phyloP scores from a whole-genome alignment of 2,888 invertebrate genomes.

The Hedya salicella region DNA sequence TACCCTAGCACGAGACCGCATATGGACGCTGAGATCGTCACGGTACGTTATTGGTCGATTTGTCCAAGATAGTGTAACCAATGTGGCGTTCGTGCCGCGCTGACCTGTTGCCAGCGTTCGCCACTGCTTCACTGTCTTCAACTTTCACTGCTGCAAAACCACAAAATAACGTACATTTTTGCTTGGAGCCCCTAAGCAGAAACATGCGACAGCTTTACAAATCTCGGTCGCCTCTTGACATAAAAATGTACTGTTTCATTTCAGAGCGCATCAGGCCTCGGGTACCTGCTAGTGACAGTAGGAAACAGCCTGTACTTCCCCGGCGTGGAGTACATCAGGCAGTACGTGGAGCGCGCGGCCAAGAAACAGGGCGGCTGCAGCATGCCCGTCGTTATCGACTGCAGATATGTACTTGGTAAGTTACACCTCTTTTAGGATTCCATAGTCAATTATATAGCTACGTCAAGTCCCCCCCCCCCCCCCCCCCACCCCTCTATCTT shows the following conservation, averaged over 20 bases:
- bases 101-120: too few relatives aligned
- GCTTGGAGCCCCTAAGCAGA: too few relatives aligned
- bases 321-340: constrained; percentile 92
- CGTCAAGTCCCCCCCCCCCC: too few relatives aligned
- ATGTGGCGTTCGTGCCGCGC: too few relatives aligned
- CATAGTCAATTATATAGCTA: too few relatives aligned
- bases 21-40: constrained; percentile 88
- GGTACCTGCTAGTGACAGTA: constrained; percentile 91
- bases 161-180: too few relatives aligned
- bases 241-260: constrained; percentile 47
- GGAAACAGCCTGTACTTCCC: constrained; percentile 93
- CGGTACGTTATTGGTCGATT: constrained; percentile 69
- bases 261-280: constrained; percentile 88
- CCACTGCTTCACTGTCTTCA: too few relatives aligned
- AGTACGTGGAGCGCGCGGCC: constrained; percentile 90
- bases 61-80: constrained; percentile 76
- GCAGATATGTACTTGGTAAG: constrained; percentile 89
- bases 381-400: constrained; percentile 92
- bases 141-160: too few relatives aligned
- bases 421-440: background rate
- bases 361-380: constrained; percentile 88
- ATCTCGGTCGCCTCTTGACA: background rate
- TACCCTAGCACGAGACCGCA: constrained; percentile 92
- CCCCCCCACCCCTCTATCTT: too few relatives aligned
- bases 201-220: too few relatives aligned